A percentile compares a stretch with the other conserved stretches of the same genome.
phyloP scores from a whole-genome alignment of 64 coral and sea anemone genomes.

The Porites lutea region DNA sequence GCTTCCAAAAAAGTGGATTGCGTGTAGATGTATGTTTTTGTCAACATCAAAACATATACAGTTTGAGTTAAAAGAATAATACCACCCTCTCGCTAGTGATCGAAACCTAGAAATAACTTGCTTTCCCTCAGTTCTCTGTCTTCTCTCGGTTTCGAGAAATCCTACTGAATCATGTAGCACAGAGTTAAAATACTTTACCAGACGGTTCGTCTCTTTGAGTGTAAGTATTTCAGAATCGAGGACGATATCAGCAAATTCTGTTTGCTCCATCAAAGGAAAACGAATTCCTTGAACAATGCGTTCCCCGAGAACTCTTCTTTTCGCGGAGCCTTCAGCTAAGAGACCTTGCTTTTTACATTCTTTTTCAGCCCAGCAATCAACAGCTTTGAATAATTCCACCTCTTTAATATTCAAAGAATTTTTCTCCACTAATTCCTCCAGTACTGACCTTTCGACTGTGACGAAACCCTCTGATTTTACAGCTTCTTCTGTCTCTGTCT shows the following conservation, averaged over 20 bases:
- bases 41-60: background rate
- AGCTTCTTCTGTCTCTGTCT: background rate
- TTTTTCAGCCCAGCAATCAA: slow-evolving; percentile 49
- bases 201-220: background rate
- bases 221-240: background rate
- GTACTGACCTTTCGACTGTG: background rate
- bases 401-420: background rate
- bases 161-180: background rate
- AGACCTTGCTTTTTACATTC: background rate
- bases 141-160: background rate
- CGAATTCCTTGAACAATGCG: background rate
- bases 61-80: background rate
- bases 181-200: slow-evolving; percentile 12
- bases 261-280: slow-evolving; percentile 18
- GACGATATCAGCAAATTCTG: slow-evolving; percentile 4
- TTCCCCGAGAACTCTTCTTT: slow-evolving; percentile 26
- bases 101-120: background rate
- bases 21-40: background rate
- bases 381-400: slow-evolving; percentile 32
- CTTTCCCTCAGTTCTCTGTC: background rate
- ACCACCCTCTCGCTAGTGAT: background rate
- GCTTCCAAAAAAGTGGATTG: slow-evolving; percentile 6
- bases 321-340: background rate
- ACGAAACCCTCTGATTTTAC: slow-evolving; percentile 19
- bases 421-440: slow-evolving; percentile 13